Base-by-base conservation (phyloP, 1,140 invertebrate genomes). In the Sycobia sp. region DNA sequence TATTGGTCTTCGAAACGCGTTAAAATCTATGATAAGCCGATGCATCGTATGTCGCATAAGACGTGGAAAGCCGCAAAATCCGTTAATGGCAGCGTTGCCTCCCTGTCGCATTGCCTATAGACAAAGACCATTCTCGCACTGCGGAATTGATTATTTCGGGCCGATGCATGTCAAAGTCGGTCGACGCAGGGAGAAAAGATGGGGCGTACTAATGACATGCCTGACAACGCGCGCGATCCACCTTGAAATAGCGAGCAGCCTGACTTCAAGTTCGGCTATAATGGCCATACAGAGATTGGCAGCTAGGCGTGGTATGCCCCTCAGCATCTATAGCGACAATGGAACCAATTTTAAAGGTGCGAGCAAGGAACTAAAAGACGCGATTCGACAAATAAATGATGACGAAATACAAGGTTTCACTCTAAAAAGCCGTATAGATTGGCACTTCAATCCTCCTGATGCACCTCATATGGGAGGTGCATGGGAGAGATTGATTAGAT, bases 71-170 rank as follows among this genome's bases (percentile, higher is more conserved):
- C 47, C 58, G 13, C 0, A 8, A 1, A 13, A 43, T 3, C 55
- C 63, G 0, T 14, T 34, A 1, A 63, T 66, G 50, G 56, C 49
- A 3, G 55, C 59, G n/a, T 36, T 66, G 16, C 54, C 68, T 0
- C 0, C 4, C 2, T 41, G 10, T 0, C 11, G 67, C 1, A 3
- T 74, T 13, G 47, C 25, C 0, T 67, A 67, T 13, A 36, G 55
- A 1, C 39, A 57, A 14, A 49, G 57, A 4, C 69, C 74, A 0
- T 77, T 79, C 38, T 66, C 59, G 1, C 67, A 70, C 18, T 65
- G 60, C 2, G 74, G 76, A 0, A 23, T 76, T 2, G 74, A 79
- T 39, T 78, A 71, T 44, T 76, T 72, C 53, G 71, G 72, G 0
- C 73, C 73, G 1, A 43, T 77, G 27, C 56, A 66, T 16, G 58